phyloP scores from a whole-genome alignment of 1,140 invertebrate genomes.

The Bacillus rossius region DNA sequence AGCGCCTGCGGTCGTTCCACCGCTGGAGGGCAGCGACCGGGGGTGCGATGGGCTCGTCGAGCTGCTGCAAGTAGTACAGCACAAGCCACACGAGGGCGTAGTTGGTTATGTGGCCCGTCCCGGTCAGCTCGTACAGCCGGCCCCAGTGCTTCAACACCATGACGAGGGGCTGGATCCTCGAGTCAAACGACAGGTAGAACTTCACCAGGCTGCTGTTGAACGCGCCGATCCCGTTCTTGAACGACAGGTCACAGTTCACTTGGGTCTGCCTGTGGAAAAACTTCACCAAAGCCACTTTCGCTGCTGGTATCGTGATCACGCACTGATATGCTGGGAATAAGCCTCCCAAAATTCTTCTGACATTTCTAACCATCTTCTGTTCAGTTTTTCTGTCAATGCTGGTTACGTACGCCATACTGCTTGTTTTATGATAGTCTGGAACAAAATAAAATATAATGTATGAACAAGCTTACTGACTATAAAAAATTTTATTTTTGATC shows the following conservation, averaged over 20 bases:
- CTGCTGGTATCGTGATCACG: too few species aligned
- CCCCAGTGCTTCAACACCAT: slow-evolving; percentile 66
- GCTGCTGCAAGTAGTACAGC: slow-evolving; percentile 58
- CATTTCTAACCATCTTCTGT: too few species aligned
- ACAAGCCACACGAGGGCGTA: slow-evolving; percentile 55
- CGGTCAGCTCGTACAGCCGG: slow-evolving; percentile 47
- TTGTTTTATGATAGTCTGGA: too few species aligned
- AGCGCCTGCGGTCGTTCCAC: slow-evolving; percentile 26
- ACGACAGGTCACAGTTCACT: slow-evolving; percentile 60
- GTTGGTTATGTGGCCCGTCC: slow-evolving; percentile 47
- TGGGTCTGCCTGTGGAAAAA: slow-evolving; percentile 33
- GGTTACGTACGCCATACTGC: too few species aligned
- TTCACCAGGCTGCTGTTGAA: slow-evolving; percentile 55
- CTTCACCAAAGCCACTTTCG: too few species aligned
- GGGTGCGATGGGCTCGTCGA: slow-evolving; percentile 40
- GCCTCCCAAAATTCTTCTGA: too few species aligned
- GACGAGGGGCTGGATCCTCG: slow-evolving; percentile 49
- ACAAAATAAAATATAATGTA: too few species aligned
- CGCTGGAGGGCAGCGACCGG: slow-evolving; percentile 39
- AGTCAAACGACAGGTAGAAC: slow-evolving; percentile 51
- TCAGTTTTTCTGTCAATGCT: too few species aligned
- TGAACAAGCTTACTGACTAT: too few species aligned
- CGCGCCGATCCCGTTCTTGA: slow-evolving; percentile 57
- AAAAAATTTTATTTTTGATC: too few species aligned
- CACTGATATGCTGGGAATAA: too few species aligned